A percentile compares a stretch with the other conserved stretches of the same genome.
Conservation (phyloP, 2,113 vertebrate genomes). For the Bubo blakistoni region DNA sequence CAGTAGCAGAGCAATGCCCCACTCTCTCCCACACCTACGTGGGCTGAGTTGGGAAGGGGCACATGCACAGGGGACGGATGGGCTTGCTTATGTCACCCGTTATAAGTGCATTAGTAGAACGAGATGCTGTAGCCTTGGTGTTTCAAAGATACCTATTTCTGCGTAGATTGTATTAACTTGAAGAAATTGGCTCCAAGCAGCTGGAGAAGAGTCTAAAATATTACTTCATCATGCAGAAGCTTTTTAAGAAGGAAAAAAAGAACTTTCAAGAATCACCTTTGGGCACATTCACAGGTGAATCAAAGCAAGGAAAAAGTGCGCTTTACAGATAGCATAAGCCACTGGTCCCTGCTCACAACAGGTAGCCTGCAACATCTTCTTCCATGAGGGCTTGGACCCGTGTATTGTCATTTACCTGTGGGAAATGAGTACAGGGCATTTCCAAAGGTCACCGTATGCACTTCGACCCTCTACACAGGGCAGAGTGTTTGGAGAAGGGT, state of each 20-base stretch:
- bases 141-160: background rate
- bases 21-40: rapidly evolving
- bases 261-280: background rate
- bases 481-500: background rate
- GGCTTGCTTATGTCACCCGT: background rate
- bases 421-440: background rate
- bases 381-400: background rate
- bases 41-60: background rate
- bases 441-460: background rate
- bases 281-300: background rate
- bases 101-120: background rate
- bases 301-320: background rate
- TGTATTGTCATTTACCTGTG: background rate
- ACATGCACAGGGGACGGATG: rapidly evolving
- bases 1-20: background rate
- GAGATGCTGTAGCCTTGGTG: background rate
- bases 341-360: rapidly evolving
- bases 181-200: background rate
- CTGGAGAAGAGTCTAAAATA: background rate
- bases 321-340: background rate
- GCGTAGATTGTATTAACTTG: background rate
- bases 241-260: background rate
- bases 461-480: background rate
- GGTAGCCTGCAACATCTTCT: background rate
- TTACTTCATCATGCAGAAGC: background rate